Evolutionary conservation across 2,113 vertebrate genomes (phyloP).

Genomic region (Catharus bicknelli): DNA sequence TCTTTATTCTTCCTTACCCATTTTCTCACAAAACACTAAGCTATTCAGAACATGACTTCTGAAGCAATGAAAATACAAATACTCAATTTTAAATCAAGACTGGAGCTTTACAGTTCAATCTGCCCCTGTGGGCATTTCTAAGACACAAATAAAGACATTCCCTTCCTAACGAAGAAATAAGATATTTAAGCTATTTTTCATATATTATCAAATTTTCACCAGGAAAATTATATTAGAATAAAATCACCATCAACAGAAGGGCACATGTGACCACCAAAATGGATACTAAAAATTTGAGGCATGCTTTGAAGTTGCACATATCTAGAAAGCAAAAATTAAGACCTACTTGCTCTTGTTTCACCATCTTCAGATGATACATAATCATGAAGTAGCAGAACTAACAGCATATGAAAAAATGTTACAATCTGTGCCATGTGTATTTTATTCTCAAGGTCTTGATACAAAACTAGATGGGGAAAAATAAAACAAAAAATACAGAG

Average conservation of each 20-base stretch:
- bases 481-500: neutral
- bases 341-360: conserved; percentile 94
- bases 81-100: neutral
- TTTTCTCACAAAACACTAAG: neutral
- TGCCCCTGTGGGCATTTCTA: neutral
- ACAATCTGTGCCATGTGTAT: conserved; percentile 63
- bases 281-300: neutral
- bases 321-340: conserved; percentile 27
- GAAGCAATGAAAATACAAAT: neutral
- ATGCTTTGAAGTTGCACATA: neutral
- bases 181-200: neutral
- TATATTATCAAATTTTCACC: neutral
- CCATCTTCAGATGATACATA: conserved; percentile 84
- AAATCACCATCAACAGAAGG: neutral
- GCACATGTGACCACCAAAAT: neutral
- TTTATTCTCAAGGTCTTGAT: conserved; percentile 32
- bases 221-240: neutral
- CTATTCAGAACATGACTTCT: neutral
- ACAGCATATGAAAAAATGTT: conserved; percentile 74
- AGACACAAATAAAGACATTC: neutral
- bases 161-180: neutral
- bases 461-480: conserved; percentile 32
- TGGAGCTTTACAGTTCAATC: neutral
- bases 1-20: neutral
- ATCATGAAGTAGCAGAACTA: conserved; percentile 78